Evolutionary conservation across 1,140 invertebrate genomes (phyloP), one percentile per base, ranked within the genome.

Genomic region (Pinna nobilis): DNA sequence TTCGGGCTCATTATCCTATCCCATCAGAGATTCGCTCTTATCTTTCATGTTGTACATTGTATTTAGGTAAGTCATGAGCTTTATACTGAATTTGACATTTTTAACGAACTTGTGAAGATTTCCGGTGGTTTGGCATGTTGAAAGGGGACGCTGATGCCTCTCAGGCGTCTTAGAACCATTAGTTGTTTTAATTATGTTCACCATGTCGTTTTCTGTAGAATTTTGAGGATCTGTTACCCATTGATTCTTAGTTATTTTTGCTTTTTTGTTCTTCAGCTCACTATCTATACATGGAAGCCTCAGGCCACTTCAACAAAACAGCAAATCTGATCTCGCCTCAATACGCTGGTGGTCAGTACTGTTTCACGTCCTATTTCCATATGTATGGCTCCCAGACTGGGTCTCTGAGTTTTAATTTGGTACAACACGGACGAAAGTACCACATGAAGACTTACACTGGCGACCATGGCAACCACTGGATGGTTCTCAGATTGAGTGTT

Each of bases 311-410:
- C 37, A 49, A 63, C 5, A 71, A 83, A 39, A 50, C 23, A 7
- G 77, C 82, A 11, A 73, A 69, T 6, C 50, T 83, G 11, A 39
- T 63, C 25, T 79, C 82, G 0, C 50, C 72, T 15, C 35, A 25
- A 0, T 79, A 70, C 61, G 39, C 50, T 2, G 60, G 76, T 7
- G 82, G 80, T 5, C 71, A 77, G 13, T 80, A 83, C 50, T 83
- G 82, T 66, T 74, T 83, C 28, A 70, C 74, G 30, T 78, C 81
- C 53, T 83, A 70, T 49, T 78, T 71, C 57, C 61, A 80, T 44
- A 78, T 82, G 78, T 71, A 94, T 93, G 75, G 81, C 18, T 32
- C 47, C 57, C 60, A 74, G 25, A 80, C 76, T 11, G 80, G 80
- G 1, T 72, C 47, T n/a, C 59, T 83, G 5, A 64, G 28, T 9